These are phyloP conservation scores for Metallyticus violacea DNA, from an alignment of 2,888 invertebrate genomes.

Conservation along the genomic window DNA sequence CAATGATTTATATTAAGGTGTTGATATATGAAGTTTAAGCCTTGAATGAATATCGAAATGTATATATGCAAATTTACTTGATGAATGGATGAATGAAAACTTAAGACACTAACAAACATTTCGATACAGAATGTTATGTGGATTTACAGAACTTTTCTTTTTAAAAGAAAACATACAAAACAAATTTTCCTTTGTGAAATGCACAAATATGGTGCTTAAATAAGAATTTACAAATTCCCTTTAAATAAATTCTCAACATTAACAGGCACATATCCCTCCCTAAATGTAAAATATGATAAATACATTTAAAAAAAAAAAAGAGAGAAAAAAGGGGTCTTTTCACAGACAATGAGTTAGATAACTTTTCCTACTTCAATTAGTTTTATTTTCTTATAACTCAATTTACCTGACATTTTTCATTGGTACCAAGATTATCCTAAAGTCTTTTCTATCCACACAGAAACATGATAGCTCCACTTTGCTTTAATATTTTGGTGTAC, in stretches of 20 bases:
- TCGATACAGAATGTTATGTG: neutral
- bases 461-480: conserved; percentile 3
- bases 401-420: conserved; percentile 10
- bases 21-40: neutral
- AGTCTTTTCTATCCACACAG: conserved; percentile 10
- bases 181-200: neutral
- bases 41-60: neutral
- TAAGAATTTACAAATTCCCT: neutral
- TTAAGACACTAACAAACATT: neutral
- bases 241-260: neutral
- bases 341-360: neutral
- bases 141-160: neutral
- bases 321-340: neutral
- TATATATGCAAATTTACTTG: neutral
- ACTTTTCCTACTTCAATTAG: conserved; percentile 11
- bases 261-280: conserved; percentile 15
- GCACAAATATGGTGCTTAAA: conserved; percentile 8
- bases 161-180: neutral
- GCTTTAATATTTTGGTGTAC: neutral
- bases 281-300: neutral
- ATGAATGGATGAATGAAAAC: neutral
- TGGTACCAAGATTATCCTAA: neutral
- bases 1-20: conserved; percentile 10
- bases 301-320: neutral
- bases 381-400: conserved; percentile 20